Evolutionary conservation across 1,140 invertebrate genomes (phyloP).

Genomic region (Scylla paramamosain): DNA sequence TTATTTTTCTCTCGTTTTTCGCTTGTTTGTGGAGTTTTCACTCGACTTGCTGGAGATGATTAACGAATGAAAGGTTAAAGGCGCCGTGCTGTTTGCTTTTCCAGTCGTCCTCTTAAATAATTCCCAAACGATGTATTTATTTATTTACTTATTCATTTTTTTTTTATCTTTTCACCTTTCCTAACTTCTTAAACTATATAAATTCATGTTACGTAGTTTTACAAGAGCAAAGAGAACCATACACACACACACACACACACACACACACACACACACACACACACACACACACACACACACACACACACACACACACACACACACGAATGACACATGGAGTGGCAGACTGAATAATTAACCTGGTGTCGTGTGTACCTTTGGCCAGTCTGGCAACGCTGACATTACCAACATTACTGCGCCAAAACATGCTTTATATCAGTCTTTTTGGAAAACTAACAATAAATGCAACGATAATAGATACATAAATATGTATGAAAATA

Average conservation of each 20-base stretch:
- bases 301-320: slow-evolving; percentile 29
- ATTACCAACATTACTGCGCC: too few relatives aligned
- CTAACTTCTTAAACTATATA: background rate
- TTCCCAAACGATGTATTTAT: too few relatives aligned
- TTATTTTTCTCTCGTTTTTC: background rate
- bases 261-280: slow-evolving; percentile 35
- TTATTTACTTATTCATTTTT: too few relatives aligned
- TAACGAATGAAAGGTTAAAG: slow-evolving; percentile 1
- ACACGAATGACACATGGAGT: too few relatives aligned
- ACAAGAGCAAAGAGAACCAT: background rate
- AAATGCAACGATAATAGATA: too few relatives aligned
- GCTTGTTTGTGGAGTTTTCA: background rate
- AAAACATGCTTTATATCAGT: too few relatives aligned
- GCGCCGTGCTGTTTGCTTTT: background rate
- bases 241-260: slow-evolving; percentile 9
- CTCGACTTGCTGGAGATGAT: background rate
- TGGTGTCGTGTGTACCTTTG: background rate
- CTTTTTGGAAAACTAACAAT: too few relatives aligned
- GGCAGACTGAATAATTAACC: background rate
- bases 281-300: slow-evolving; percentile 30
- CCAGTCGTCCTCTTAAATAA: background rate
- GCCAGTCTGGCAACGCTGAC: too few relatives aligned
- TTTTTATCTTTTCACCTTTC: too few relatives aligned
- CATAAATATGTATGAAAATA: too few relatives aligned
- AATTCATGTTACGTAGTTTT: background rate